Conservation (phyloP, 2,797 vertebrate species). For the Graptemys geographica region DNA sequence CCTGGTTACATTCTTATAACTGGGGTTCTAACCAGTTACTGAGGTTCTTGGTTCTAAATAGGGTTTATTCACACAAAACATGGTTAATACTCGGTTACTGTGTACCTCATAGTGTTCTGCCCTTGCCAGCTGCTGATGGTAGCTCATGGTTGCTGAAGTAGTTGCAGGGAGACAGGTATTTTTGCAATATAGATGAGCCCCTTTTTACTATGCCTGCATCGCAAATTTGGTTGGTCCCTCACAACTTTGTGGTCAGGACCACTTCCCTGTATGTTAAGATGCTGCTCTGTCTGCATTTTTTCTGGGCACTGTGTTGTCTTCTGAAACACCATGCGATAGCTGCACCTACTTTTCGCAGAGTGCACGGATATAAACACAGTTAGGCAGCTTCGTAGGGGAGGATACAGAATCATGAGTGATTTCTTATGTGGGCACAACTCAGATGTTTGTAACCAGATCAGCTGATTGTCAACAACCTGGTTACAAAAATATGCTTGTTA, state of each 20-base stretch:
- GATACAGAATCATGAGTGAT: neutral
- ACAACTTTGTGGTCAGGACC: neutral
- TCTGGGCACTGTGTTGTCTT: no score
- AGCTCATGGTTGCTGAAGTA: neutral
- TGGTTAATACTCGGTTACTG: neutral
- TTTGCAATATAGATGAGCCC: neutral
- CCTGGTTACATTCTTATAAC: neutral
- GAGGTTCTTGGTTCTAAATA: neutral
- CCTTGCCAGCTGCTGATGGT: neutral
- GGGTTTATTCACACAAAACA: neutral
- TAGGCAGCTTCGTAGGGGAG: neutral
- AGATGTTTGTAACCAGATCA: neutral
- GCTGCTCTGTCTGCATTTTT: neutral
- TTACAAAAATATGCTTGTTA: neutral
- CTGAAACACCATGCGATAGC: fast-evolving
- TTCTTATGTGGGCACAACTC: fast-evolving
- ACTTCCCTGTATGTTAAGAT: neutral
- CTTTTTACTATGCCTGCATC: fast-evolving
- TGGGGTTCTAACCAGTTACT: neutral
- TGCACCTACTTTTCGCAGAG: neutral
- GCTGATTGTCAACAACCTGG: fast-evolving
- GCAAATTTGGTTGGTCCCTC: neutral
- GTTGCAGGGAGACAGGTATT: neutral
- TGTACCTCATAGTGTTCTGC: neutral
- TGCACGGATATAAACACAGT: neutral